Base-by-base conservation (phyloP, 2,113 vertebrate genomes). In the Calyptommatus sinebrachiatus region DNA sequence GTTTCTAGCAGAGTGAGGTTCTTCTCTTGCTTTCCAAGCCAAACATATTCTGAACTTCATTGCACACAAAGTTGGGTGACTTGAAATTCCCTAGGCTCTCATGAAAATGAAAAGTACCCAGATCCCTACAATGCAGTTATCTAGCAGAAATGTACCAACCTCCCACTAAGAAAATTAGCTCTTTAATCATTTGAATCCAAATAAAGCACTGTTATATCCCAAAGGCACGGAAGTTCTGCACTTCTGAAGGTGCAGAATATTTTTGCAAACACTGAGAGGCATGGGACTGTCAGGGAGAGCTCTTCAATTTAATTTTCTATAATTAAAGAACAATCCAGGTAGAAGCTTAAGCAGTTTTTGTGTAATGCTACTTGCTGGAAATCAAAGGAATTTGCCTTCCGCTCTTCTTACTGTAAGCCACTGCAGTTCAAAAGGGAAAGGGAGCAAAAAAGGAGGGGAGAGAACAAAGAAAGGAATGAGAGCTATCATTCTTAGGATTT, bases 271-370 rank as follows among this genome's bases (percentile, higher is more conserved):
- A 81, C 68, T 73, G 45, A 82, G 45, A 84, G 60, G 78, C 68
- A 66, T 53, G 71, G 53, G 53, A 16, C 79, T 81, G 53, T 75
- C 35, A 75, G 28, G 10, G 31, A n/a, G 77, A 84, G 26, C 70
- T 18, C 80, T 91, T 87, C 87, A 76, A 84, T 81, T 90, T 91
- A 89, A 88, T 90, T 92, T 91, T 89, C 76, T 88, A 73, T 89
- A 92, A 90, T 91, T 90, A 91, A 90, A 88, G 84, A 88, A 88
- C 73, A 88, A 90, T 79, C 82, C 86, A 90, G 86, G 85, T 90
- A 88, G 85, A 90, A 90, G 69, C 68, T 26, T 84, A 79, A 84
- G 20, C 31, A 71, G 68, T 81, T 72, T 85, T 87, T 84, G 53
- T 82, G 80, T 61, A 69, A 28, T 45, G 29, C 53, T 82, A 31